Base-by-base conservation (phyloP, 2,888 invertebrate genomes). In the Drosophila dives region DNA sequence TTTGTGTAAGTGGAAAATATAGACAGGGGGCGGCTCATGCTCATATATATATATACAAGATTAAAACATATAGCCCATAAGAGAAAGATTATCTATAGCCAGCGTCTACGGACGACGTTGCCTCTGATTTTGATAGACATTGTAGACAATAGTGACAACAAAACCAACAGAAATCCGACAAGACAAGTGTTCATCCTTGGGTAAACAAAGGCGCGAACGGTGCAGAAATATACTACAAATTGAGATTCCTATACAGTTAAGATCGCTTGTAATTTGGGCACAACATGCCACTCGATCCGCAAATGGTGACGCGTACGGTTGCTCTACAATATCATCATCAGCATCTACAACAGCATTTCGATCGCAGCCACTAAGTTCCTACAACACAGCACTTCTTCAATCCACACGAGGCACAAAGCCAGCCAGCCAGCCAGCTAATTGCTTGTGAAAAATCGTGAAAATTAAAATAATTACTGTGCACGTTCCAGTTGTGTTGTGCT, bases 231-330 rank as follows among this genome's bases (percentile, higher is more conserved):
- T 70, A 70, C 49, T 2, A 8, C 20, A 45, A n/a, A 29, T 58
- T 4, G 34, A 38, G 20, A 36, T 40, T 58, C 10, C 26, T 33
- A 71, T 67, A 56, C 79, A 77, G 87, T 90, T 90, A 89, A 90
- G 87, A 91, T 83, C 73, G 56, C 64, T 29, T 15, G 79, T 72
- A 56, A 49, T 49, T 73, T 56, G 60, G 64, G 62, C 76, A 75
- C 72, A 79, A 56, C 72, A 83, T 83, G 90, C 69, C 90, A 90
- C 80, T 91, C 77, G 82, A 70, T 65, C 64, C 67, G 77, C 79
- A 77, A 62, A 68, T 75, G 62, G 73, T 81, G 76, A 77, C 61
- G 75, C 76, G 80, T 75, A 72, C 75, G 85, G 90, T 90, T 81
- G 72, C 74, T 71, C 76, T 68, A 20, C 72, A 61, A 70, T 48